These are phyloP conservation scores for Tauraco hartlaubi DNA, from an alignment of 2,797 vertebrate species.

Conservation along the genomic window DNA sequence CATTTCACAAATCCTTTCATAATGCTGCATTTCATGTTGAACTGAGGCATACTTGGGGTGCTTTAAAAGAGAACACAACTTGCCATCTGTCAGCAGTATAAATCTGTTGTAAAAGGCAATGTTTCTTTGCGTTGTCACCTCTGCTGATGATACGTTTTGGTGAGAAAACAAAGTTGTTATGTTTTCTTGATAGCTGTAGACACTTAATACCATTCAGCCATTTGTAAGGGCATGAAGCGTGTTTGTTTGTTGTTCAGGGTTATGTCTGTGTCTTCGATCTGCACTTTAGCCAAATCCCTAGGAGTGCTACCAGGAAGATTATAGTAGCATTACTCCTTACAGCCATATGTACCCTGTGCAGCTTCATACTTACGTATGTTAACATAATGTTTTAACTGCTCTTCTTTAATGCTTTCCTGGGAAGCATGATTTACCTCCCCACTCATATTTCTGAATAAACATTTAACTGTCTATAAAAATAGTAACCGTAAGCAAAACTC, in stretches of 20 bases:
- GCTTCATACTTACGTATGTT: background rate
- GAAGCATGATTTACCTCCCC: background rate
- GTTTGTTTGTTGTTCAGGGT: conserved; percentile 28
- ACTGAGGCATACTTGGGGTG: background rate
- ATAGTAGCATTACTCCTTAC: conserved; percentile 29
- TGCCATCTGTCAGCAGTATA: background rate
- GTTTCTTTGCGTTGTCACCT: accelerated
- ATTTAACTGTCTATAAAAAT: background rate
- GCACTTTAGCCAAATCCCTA: conserved; percentile 32
- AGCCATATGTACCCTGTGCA: conserved; percentile 17
- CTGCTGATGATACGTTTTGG: background rate
- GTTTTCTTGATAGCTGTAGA: background rate
- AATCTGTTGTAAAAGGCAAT: background rate
- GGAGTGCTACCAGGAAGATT: conserved; percentile 20
- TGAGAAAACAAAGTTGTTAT: background rate
- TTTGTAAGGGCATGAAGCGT: background rate
- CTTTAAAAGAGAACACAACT: background rate
- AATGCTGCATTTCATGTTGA: background rate
- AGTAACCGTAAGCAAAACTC: background rate
- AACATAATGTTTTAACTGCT: background rate
- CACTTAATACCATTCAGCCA: background rate
- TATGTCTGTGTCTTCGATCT: background rate
- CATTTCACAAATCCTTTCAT: background rate
- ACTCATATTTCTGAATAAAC: background rate
- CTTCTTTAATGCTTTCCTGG: background rate